Evolutionary conservation across 2,113 vertebrate genomes (phyloP), one percentile per base, ranked within the genome.

Genomic region (Dendrocopos noguchii): DNA sequence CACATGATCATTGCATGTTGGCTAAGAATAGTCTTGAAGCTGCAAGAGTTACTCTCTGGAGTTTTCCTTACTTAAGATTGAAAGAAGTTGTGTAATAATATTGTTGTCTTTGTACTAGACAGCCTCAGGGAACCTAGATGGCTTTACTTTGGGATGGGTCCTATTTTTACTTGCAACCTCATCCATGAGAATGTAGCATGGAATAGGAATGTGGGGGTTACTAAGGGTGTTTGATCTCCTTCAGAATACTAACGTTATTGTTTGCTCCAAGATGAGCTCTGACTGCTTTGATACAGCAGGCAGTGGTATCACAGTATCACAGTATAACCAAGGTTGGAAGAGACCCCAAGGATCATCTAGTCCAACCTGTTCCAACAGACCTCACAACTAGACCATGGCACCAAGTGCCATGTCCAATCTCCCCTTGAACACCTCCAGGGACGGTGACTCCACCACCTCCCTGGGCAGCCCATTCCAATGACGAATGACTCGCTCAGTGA

Each of bases 131-230:
- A 77, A 50, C 25, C 15, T 64, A 36, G 14, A 27, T 50, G 24
- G 22, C 67, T 87, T 87, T 66, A 28, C 55, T 90, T 89, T 76
- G 46, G 50, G n/a, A 27, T 25, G 6, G 1, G 15, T 90, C 31
- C 64, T 81, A 7, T 39, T 88, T 91, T 78, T 36, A 74, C 28
- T 31, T 84, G 61, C 64, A 85, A 15, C 28, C 15, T 53, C 33
- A 60, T 42, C 31, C 29, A 24, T 3, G 12, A 46, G 68, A 74
- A 80, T 11, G 15, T 34, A 57, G 14, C 0, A 0, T 46, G 56
- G 39, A 82, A 25, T 31, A 31, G 29, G n/a, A 76, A 5, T 29
- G 21, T 22, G 27, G 10, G 33, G 60, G 12, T 79, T 66, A 47
- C 14, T 76, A 31, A 91, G 29, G 12, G 7, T 46, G 56, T 55